Percentiles rank a stretch among this genome's conserved stretches.
phyloP scores from a whole-genome alignment of 37 sponge, comb jelly and placozoan genomes.

The Halisarca cf. caerulea region DNA sequence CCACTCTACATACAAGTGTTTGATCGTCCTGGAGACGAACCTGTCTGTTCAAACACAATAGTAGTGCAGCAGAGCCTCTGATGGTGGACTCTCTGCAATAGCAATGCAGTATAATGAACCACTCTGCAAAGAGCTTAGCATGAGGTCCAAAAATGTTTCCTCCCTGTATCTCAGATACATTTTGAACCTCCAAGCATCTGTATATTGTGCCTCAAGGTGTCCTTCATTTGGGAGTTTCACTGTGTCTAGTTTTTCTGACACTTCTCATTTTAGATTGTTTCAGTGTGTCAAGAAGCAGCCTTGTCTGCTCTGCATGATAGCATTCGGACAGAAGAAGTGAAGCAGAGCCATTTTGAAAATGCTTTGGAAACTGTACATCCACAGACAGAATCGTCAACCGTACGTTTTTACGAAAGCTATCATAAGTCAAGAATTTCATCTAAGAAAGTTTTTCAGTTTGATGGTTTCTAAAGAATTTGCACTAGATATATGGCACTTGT shows the following conservation, averaged over 20 bases:
- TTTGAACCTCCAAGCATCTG: too few species aligned
- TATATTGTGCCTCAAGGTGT: too few species aligned
- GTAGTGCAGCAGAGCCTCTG: too few species aligned
- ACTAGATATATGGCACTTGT: too few species aligned
- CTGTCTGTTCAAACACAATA: too few species aligned
- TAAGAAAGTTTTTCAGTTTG: neutral
- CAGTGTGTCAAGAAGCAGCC: constrained; percentile 91
- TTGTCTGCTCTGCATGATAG: constrained; percentile 79
- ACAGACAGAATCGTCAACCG: constrained; percentile 51
- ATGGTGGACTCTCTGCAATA: too few species aligned
- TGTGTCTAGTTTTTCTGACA: neutral
- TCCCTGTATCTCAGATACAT: too few species aligned
- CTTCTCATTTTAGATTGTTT: constrained; percentile 65
- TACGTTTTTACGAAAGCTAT: constrained; percentile 68
- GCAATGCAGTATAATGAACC: too few species aligned
- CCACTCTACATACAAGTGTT: too few species aligned
- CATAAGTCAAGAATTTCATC: constrained; percentile 14
- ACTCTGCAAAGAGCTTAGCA: too few species aligned
- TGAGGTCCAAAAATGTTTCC: too few species aligned
- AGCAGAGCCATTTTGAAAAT: constrained; percentile 51
- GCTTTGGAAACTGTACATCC: constrained; percentile 66
- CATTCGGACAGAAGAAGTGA: constrained; percentile 37
- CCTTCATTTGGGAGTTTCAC: neutral
- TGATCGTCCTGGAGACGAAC: too few species aligned
- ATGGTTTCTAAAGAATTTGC: neutral